Base-by-base conservation (phyloP, 2,113 vertebrate genomes). In the Scolopax mira region DNA sequence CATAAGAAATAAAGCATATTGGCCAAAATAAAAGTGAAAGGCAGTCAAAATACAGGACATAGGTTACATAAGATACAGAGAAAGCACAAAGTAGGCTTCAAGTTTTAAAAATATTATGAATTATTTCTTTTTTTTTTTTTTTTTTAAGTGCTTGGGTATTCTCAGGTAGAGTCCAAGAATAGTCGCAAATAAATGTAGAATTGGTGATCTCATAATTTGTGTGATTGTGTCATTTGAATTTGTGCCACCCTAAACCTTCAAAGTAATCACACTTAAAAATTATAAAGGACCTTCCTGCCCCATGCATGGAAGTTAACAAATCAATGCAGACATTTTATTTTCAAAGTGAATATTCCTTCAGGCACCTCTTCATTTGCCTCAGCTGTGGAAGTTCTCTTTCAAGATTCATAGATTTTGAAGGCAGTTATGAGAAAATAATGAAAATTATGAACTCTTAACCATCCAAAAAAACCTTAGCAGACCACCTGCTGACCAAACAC, bases 11-110 rank as follows among this genome's bases (percentile, higher is more conserved):
- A 78, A 66, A 92, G 3, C 31, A 54, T 74, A 33, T 79, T 75
- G 74, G 28, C 8, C 41, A 61, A 80, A 92, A 85, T 51, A 65
- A 81, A 92, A 81, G 62, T 51, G 42, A 77, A 87, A 25, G 18
- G 24, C 37, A 78, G 17, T 62, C 18, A 71, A 58, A 79, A 42
- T 64, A 44, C 51, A 54, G 52, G 46, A 82, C n/a, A 49, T 23
- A 41, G 18, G 35, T 70, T 81, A 30, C 28, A 18, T 21, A 81
- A 62, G 33, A 55, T 70, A 46, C 10, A 46, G 24, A 75, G 18
- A 90, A 88, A 12, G 11, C 44, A 62, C 5, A 71, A 79, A 74
- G 22, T 19, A 80, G 31, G 16, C 16, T 74, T 74, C 44, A 54
- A 25, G 3, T 65, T 84, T 61, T 64, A 65, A 81, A 96, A 78